Evolutionary conservation across 2,797 vertebrate species (phyloP).

Genomic region (Balearica regulorum): DNA sequence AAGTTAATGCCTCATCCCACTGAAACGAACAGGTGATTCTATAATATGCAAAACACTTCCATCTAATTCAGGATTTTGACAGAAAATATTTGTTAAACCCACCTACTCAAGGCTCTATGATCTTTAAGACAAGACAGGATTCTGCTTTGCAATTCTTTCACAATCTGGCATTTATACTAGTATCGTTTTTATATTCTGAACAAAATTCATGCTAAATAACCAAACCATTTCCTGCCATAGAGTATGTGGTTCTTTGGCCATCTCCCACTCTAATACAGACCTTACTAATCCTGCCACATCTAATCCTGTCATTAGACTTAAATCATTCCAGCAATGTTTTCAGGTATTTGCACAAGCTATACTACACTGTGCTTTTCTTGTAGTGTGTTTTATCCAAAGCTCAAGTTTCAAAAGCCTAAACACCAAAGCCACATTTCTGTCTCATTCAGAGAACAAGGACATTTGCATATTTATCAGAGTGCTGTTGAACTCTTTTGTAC

Average conservation of each 20-base stretch:
- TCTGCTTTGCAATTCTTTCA: background rate
- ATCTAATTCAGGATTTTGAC: background rate
- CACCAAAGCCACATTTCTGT: background rate
- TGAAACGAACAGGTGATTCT: background rate
- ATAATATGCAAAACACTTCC: background rate
- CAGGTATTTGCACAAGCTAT: background rate
- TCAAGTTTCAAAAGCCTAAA: background rate
- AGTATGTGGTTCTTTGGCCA: background rate
- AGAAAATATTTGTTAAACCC: background rate
- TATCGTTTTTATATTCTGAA: background rate
- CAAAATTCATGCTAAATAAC: background rate
- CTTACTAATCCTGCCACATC: background rate
- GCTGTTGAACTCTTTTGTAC: constrained; percentile 31
- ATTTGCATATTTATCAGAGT: constrained; percentile 24
- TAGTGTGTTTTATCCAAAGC: background rate
- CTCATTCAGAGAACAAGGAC: constrained; percentile 23
- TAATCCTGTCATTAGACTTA: background rate
- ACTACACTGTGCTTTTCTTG: background rate
- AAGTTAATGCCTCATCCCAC: background rate
- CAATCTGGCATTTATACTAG: background rate
- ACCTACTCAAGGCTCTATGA: background rate
- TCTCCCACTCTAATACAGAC: background rate
- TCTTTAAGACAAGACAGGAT: background rate
- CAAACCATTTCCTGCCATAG: background rate
- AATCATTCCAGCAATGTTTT: background rate